A percentile compares a stretch with the other conserved stretches of the same genome.
Evolutionary conservation across 2,797 vertebrate species (phyloP).

Genomic region (Pampus argenteus): DNA sequence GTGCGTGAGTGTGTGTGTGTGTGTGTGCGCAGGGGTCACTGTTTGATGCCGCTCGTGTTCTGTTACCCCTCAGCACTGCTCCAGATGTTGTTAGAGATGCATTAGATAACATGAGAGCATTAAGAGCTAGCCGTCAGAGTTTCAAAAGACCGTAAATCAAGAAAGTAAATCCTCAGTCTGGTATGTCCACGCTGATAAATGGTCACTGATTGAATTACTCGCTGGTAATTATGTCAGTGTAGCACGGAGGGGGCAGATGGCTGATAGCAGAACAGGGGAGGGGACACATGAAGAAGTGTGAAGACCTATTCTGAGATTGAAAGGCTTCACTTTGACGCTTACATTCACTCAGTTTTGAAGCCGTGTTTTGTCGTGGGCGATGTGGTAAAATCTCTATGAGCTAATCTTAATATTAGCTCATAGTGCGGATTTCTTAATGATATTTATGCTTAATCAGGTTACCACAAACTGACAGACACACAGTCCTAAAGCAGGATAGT

Average conservation of each 20-base stretch:
- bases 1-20: too few relatives aligned
- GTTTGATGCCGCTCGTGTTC: conserved; percentile 26
- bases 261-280: background rate
- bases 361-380: too few relatives aligned
- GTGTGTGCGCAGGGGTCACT: background rate
- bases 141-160: conserved; percentile 16
- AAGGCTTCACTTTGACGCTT: background rate
- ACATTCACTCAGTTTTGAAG: too few relatives aligned
- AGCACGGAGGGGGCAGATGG: conserved; percentile 38
- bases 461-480: background rate
- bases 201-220: conserved; percentile 48
- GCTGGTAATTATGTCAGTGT: conserved; percentile 16
- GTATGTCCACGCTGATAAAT: background rate
- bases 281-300: background rate
- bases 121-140: background rate
- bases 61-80: background rate
- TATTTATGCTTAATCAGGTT: background rate
- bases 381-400: too few relatives aligned
- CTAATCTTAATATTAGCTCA: too few relatives aligned
- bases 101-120: conserved; percentile 9
- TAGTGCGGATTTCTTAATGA: too few relatives aligned
- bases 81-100: conserved; percentile 30
- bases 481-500: background rate
- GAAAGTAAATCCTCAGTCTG: conserved; percentile 12
- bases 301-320: background rate